phyloP scores from a whole-genome alignment of 2,113 vertebrate species.

The Centropristis striata region DNA sequence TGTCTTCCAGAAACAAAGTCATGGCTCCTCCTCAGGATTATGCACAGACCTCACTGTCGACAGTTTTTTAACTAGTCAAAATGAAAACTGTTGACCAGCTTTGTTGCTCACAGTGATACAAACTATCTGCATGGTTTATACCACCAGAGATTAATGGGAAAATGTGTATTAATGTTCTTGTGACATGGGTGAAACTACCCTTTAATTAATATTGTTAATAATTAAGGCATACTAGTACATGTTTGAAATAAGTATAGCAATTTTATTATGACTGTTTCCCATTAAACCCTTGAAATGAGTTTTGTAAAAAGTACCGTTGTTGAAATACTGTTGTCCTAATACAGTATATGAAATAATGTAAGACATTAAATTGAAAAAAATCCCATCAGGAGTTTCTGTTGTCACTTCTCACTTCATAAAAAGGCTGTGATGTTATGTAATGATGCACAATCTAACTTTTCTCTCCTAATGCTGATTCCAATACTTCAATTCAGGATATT shows the following conservation, averaged over 20 bases:
- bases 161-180: slow-evolving; percentile 1
- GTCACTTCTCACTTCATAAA: not conserved
- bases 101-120: not conserved
- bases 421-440: not conserved
- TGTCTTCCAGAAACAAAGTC: slow-evolving; percentile 36
- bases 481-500: not conserved
- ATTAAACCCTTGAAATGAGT: not conserved
- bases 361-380: slow-evolving; percentile 47
- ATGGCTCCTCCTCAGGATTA: slow-evolving; percentile 15
- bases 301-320: slow-evolving; percentile 43
- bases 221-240: slow-evolving; percentile 3
- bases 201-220: slow-evolving; percentile 21
- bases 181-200: slow-evolving; percentile 12
- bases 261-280: slow-evolving; percentile 39
- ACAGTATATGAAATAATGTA: slow-evolving; percentile 18
- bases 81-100: slow-evolving; percentile 1
- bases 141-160: slow-evolving; percentile 3
- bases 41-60: slow-evolving; percentile 10
- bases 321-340: slow-evolving; percentile 21
- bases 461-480: not conserved
- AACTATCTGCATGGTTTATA: not conserved
- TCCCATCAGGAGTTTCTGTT: slow-evolving; percentile 8
- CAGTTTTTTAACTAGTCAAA: not conserved
- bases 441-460: not conserved
- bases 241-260: slow-evolving; percentile 25